Percentiles rank a stretch among this genome's conserved stretches.
These are phyloP conservation scores for Castor canadensis DNA, from an alignment of 2,113 vertebrate species.

Conservation along the genomic window DNA sequence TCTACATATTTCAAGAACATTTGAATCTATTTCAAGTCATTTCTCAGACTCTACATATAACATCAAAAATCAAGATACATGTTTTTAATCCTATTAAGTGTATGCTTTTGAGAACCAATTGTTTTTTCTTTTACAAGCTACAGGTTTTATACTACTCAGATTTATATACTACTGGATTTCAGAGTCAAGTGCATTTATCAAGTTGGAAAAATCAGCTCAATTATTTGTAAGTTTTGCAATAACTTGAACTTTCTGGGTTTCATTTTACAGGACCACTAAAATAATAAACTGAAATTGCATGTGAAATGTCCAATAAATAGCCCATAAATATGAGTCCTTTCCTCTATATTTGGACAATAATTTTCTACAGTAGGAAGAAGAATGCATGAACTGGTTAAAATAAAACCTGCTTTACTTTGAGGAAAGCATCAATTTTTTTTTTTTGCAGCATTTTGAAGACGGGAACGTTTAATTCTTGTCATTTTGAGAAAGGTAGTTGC, in stretches of 20 bases:
- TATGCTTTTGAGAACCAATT: background rate
- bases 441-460: background rate
- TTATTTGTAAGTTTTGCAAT: constrained; percentile 2
- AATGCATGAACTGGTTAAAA: constrained; percentile 10
- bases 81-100: background rate
- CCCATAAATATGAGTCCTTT: background rate
- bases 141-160: background rate
- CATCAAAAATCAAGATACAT: background rate
- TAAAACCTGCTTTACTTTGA: background rate
- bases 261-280: background rate
- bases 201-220: background rate
- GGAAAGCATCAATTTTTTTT: background rate
- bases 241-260: background rate
- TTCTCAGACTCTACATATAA: constrained; percentile 19
- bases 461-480: background rate
- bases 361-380: background rate
- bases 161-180: background rate
- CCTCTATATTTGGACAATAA: background rate
- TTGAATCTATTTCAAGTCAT: background rate
- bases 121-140: background rate
- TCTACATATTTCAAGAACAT: background rate
- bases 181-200: background rate
- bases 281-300: background rate
- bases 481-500: background rate
- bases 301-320: background rate